Evolutionary conservation across 1,140 invertebrate species (phyloP), one percentile per base, ranked within the genome.

Genomic region (Heliconius melpomene): DNA sequence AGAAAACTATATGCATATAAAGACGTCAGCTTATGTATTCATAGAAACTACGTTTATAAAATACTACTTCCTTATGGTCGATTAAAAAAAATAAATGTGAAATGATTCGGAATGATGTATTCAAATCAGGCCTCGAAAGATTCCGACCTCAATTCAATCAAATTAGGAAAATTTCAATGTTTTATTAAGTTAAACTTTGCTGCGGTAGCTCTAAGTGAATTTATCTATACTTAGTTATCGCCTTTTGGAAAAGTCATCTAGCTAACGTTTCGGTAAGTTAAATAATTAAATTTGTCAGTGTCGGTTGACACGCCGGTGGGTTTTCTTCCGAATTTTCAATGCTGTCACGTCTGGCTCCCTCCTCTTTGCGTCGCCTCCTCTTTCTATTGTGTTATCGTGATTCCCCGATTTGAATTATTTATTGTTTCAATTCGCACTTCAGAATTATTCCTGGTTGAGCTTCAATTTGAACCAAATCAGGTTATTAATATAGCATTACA

Each of bases 191-290:
- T 93, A 93, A 93, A 94, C 92, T 93, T 93, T 92, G 87, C 91
- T 88, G 91, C 91, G 89, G 90, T 87, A 86, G 87, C 88, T 90
- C 82, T 94, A 94, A 94, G 89, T 92, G 91, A 93, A 94, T 94
- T 94, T 94, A 92, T 94, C 90, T 90, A 88, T 94, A 94, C 92
- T 93, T 93, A 93, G 92, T 93, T 94, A 94, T 93, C 88, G 91
- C 88, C 88, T 89, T 87, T 84, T 87, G 82, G 90, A 92, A 89
- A 91, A 93, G 91, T 93, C 91, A 91, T 94, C 91, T 93, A 89
- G 89, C 90, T 93, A 93, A 93, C 93, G 90, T 93, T 93, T 92
- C 91, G 88, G 87, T 93, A 93, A 93, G 89, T 94, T 92, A 92
- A 93, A 93, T 94, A 94, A 94, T 94, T 92, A 90, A 92, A 93